A percentile compares a stretch with the other conserved stretches of the same genome.
These are phyloP conservation scores for Elymnias hypermnestra DNA, from an alignment of 1,140 invertebrate genomes.

Conservation along the genomic window DNA sequence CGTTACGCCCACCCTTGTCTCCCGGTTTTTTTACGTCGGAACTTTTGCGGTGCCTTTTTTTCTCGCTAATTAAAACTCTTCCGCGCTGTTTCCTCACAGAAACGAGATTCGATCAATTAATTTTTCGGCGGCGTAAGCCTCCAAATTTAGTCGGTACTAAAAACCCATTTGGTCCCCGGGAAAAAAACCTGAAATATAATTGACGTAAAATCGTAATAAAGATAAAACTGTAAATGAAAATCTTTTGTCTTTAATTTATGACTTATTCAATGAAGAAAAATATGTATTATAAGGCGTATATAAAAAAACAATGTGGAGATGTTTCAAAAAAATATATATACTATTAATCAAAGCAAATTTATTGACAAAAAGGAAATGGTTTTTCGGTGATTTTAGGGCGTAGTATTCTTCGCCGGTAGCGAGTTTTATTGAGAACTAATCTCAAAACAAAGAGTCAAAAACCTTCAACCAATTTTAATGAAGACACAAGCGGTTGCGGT, in stretches of 20 bases:
- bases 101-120: constrained; percentile 75
- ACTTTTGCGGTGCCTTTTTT: constrained; percentile 71
- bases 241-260: background rate
- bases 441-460: too few species aligned
- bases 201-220: constrained; percentile 6
- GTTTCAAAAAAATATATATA: background rate
- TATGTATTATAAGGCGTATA: background rate
- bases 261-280: too few species aligned
- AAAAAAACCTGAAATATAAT: constrained; percentile 26
- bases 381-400: too few species aligned
- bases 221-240: background rate
- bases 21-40: constrained; percentile 72
- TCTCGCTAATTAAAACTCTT: constrained; percentile 76
- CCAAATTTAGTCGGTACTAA: constrained; percentile 65
- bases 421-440: too few species aligned
- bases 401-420: too few species aligned
- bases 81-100: constrained; percentile 70
- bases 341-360: too few species aligned
- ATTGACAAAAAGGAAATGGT: too few species aligned
- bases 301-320: too few species aligned
- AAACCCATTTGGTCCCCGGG: constrained; percentile 45
- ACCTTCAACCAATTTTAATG: constrained; percentile 56
- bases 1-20: constrained; percentile 69
- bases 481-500: constrained; percentile 38
- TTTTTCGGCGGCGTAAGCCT: constrained; percentile 69